phyloP scores from a whole-genome alignment of 1,140 invertebrate genomes.

The Maniola jurtina region DNA sequence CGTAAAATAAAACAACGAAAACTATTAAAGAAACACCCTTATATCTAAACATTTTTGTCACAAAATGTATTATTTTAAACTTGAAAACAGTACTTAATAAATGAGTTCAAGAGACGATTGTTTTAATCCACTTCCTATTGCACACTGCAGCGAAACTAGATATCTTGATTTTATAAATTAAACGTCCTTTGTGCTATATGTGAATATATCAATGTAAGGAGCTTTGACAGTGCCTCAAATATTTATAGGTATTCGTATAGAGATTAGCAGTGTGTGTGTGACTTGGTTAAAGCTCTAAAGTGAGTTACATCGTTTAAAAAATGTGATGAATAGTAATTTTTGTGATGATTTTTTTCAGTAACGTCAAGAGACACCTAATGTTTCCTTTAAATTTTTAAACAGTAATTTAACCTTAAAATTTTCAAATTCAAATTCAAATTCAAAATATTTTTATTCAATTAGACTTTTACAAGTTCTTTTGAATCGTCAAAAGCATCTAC shows the following conservation, averaged over 20 bases:
- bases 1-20: conserved; percentile 30
- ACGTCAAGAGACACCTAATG: no score
- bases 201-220: conserved; percentile 11
- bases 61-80: neutral
- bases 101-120: conserved; percentile 7
- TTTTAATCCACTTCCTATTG: conserved; percentile 9
- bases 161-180: conserved; percentile 16
- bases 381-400: no score
- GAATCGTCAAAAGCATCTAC: no score
- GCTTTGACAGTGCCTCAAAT: conserved; percentile 7
- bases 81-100: neutral
- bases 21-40: conserved; percentile 24
- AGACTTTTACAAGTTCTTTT: no score
- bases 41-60: conserved; percentile 25
- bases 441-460: no score
- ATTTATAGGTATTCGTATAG: conserved; percentile 10
- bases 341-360: no score
- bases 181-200: conserved; percentile 9
- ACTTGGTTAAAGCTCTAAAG: neutral
- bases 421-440: no score
- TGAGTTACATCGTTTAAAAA: neutral
- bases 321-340: neutral
- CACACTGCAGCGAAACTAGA: neutral
- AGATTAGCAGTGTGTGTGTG: neutral
- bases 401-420: no score